These are phyloP conservation scores for Polydrusus cervinus DNA, from an alignment of 2,888 invertebrate species.

Conservation along the genomic window DNA sequence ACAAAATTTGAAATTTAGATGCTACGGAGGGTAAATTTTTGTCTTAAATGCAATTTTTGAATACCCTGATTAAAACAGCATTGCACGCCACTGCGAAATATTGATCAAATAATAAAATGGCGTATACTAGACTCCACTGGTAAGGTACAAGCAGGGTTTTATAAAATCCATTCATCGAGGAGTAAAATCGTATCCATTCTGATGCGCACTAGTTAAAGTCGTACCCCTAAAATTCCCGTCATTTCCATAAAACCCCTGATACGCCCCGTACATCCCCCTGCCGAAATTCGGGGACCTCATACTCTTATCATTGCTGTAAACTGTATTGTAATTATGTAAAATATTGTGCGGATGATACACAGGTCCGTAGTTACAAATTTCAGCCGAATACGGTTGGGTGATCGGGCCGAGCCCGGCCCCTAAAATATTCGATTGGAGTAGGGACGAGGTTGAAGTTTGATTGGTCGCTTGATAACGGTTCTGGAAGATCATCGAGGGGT, in stretches of 20 bases:
- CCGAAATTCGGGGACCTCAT: conserved; percentile 66
- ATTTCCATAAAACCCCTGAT: conserved; percentile 66
- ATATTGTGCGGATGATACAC: conserved; percentile 76
- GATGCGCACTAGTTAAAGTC: conserved; percentile 55
- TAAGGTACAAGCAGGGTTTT: neutral
- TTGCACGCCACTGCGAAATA: too few relatives aligned
- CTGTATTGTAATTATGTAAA: conserved; percentile 69
- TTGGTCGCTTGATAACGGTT: conserved; percentile 65
- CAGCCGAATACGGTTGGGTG: conserved; percentile 78
- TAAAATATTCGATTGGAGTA: conserved; percentile 63
- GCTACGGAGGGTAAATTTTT: too few relatives aligned
- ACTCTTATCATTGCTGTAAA: conserved; percentile 67
- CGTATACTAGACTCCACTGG: too few relatives aligned
- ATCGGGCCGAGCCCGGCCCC: conserved; percentile 68
- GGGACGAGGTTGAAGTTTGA: conserved; percentile 60
- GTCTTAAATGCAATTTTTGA: too few relatives aligned
- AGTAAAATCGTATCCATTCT: conserved; percentile 66
- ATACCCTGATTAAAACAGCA: too few relatives aligned
- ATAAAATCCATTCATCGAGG: conserved; percentile 55
- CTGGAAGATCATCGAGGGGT: conserved; percentile 60
- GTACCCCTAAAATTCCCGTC: conserved; percentile 63
- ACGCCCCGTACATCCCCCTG: conserved; percentile 66
- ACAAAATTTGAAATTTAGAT: too few relatives aligned
- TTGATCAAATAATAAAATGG: too few relatives aligned
- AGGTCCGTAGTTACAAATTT: conserved; percentile 80